phyloP scores from a whole-genome alignment of 2,113 vertebrate species.

The Forbesichthys papilliferus region DNA sequence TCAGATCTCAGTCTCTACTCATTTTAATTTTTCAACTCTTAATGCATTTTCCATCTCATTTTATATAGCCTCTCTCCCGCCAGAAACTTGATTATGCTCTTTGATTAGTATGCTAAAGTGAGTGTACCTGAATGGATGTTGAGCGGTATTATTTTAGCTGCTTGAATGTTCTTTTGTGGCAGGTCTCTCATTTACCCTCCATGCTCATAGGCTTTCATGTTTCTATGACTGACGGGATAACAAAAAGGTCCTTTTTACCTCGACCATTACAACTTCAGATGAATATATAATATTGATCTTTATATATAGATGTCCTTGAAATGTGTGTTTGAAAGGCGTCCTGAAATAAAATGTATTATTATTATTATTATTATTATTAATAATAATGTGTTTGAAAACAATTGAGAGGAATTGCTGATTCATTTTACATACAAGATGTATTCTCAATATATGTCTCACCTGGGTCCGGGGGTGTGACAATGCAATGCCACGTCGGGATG shows the following conservation, averaged over 20 bases:
- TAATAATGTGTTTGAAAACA: too few species aligned
- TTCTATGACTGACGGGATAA: conserved; percentile 64
- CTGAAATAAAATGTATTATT: too few species aligned
- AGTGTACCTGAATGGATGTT: conserved; percentile 57
- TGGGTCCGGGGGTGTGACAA: too few species aligned
- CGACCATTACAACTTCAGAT: conserved; percentile 67
- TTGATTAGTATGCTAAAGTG: conserved; percentile 64
- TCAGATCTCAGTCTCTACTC: conserved; percentile 43
- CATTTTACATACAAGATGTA: too few species aligned
- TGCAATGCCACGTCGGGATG: too few species aligned
- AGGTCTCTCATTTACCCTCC: conserved; percentile 68
- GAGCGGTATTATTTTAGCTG: conserved; percentile 65
- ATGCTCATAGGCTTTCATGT: conserved; percentile 58
- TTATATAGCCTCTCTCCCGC: conserved; percentile 42
- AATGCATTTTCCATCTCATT: conserved; percentile 39
- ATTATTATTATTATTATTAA: too few species aligned
- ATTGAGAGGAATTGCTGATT: too few species aligned
- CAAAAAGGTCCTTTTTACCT: conserved; percentile 68
- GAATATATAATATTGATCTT: conserved; percentile 2
- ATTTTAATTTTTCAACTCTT: conserved; percentile 32
- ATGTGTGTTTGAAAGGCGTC: not conserved
- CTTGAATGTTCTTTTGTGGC: conserved; percentile 70
- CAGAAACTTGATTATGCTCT: conserved; percentile 51
- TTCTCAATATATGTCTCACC: too few species aligned
- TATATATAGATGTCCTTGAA: not conserved